Percentiles rank a stretch among this genome's conserved stretches.
These are phyloP conservation scores for Lasius platythorax DNA, from an alignment of 2,888 invertebrate genomes.

Conservation along the genomic window DNA sequence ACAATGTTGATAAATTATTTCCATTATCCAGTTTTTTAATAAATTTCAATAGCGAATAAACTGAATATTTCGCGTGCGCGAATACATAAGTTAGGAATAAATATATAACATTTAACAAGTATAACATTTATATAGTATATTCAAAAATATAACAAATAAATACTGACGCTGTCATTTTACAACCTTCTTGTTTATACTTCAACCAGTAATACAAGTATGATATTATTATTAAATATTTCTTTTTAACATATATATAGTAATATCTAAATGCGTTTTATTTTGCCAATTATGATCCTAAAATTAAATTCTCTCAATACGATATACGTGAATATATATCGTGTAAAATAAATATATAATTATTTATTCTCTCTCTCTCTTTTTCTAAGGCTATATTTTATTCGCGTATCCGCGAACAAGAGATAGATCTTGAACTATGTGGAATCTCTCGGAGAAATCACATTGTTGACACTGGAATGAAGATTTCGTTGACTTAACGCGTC, in stretches of 20 bases:
- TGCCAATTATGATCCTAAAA: not conserved
- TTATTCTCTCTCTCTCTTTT: not conserved
- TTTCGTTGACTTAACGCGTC: slow-evolving; percentile 28
- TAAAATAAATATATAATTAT: not conserved
- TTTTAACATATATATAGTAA: not conserved
- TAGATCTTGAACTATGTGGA: slow-evolving; percentile 4
- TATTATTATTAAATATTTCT: slow-evolving; percentile 3
- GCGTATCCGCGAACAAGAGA: slow-evolving; percentile 9
- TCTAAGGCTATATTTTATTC: slow-evolving; percentile 10
- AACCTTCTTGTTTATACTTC: slow-evolving; percentile 10
- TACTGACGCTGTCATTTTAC: slow-evolving; percentile 32
- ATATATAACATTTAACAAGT: slow-evolving; percentile 29
- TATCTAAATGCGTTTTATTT: not conserved
- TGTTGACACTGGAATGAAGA: slow-evolving; percentile 21
- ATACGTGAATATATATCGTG: slow-evolving; percentile 17
- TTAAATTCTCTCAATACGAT: slow-evolving; percentile 27
- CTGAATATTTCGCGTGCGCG: not conserved
- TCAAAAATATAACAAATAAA: slow-evolving; percentile 42
- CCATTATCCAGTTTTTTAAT: slow-evolving; percentile 25
- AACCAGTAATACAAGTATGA: not conserved
- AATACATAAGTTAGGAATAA: slow-evolving; percentile 22
- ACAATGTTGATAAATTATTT: not conserved
- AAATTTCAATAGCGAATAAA: slow-evolving; percentile 15
- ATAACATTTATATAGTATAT: slow-evolving; percentile 29
- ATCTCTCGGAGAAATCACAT: not conserved